A percentile compares a stretch with the other conserved stretches of the same genome.
Evolutionary conservation across 2,113 vertebrate species (phyloP).

Genomic region (Drymodes brunneopygia): DNA sequence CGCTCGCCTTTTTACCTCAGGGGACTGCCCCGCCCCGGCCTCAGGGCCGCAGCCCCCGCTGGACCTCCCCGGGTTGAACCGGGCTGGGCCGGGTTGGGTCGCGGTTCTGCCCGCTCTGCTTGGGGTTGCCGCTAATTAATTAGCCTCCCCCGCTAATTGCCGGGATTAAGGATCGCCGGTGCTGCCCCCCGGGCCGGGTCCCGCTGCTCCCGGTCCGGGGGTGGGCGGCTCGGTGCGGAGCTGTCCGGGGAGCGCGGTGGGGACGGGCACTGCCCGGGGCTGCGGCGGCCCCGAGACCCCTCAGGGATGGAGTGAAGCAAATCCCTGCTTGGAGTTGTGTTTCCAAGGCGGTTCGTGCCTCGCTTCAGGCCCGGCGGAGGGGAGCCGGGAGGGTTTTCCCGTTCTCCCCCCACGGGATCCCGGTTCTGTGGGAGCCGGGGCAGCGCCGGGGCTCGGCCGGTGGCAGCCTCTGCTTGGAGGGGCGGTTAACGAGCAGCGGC

Average conservation of each 20-base stretch:
- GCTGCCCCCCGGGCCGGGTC: no score
- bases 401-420: not conserved
- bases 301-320: not conserved
- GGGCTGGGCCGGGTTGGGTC: not conserved
- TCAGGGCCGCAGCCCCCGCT: not conserved
- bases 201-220: not conserved
- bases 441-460: not conserved
- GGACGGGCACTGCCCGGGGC: not conserved
- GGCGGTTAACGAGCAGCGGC: accelerated
- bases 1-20: not conserved
- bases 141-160: not conserved
- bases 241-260: not conserved
- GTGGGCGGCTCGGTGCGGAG: not conserved
- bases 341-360: accelerated
- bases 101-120: not conserved
- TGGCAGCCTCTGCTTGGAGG: not conserved
- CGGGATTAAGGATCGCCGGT: not conserved
- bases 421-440: accelerated
- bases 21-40: not conserved
- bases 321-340: not conserved
- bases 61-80: not conserved
- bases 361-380: accelerated
- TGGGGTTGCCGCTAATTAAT: not conserved
- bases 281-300: accelerated
- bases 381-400: not conserved